A percentile compares a stretch with the other conserved stretches of the same genome.
Conservation (phyloP, 2,888 invertebrate genomes). For the Apoda limacodes region DNA sequence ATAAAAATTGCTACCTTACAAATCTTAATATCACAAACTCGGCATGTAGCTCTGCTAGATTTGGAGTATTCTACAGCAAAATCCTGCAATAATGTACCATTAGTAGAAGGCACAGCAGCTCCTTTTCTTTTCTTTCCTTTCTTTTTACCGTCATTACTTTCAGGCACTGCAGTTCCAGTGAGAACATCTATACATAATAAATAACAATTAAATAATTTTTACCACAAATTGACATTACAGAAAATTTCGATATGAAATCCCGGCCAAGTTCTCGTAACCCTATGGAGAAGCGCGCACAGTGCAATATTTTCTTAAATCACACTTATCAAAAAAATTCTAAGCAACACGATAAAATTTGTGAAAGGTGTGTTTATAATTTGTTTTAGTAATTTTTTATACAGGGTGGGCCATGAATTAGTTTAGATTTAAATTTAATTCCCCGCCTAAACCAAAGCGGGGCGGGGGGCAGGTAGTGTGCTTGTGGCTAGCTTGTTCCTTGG, state of each 20-base stretch:
- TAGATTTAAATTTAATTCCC: no score
- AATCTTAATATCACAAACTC: conserved; percentile 88
- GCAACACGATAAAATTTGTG: no score
- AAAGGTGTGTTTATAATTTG: conserved; percentile 24
- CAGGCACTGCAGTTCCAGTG: conserved; percentile 50
- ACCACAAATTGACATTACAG: conserved; percentile 4
- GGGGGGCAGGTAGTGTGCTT: no score
- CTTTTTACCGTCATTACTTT: conserved; percentile 63
- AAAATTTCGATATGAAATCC: neutral
- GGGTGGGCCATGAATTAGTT: no score
- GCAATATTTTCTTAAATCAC: neutral
- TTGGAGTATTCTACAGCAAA: conserved; percentile 88
- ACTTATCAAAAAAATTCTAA: conserved; percentile 1
- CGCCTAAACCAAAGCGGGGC: no score
- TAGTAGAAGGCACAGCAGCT: conserved; percentile 28
- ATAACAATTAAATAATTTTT: neutral
- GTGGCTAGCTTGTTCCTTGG: no score
- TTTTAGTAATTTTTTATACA: no score
- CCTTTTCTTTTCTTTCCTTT: conserved; percentile 42
- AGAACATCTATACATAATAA: conserved; percentile 18
- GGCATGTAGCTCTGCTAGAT: conserved; percentile 82
- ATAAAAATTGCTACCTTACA: no score
- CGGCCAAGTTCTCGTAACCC: no score
- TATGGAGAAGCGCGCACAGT: no score
- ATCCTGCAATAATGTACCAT: conserved; percentile 62